A percentile compares a stretch with the other conserved stretches of the same genome.
Conservation (phyloP, 2,888 invertebrate species). For the Tortrix viridana region DNA sequence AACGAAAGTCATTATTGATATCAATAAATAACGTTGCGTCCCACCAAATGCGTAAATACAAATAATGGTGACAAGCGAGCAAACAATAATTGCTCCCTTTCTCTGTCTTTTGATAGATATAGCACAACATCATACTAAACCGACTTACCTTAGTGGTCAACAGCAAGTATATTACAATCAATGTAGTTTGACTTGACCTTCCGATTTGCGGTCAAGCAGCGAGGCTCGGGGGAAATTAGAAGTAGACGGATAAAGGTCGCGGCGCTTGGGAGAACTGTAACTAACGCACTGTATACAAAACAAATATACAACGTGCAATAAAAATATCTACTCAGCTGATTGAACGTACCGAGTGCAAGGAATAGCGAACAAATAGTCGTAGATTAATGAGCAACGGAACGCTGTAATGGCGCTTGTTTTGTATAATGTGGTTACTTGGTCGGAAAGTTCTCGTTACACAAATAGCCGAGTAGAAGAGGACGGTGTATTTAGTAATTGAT, state of each 20-base stretch:
- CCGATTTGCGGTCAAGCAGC: constrained; percentile 36
- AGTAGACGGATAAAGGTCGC: constrained; percentile 56
- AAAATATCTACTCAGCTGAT: constrained; percentile 26
- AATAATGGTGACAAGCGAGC: too few relatives aligned
- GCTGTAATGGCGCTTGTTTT: too few relatives aligned
- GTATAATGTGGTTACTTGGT: too few relatives aligned
- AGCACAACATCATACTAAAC: too few relatives aligned
- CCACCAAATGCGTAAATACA: too few relatives aligned
- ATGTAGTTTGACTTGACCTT: constrained; percentile 28
- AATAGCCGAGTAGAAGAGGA: too few relatives aligned
- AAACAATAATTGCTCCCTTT: too few relatives aligned
- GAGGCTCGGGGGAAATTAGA: constrained; percentile 69
- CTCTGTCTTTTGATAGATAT: too few relatives aligned
- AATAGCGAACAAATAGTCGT: neutral
- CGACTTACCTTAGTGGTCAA: constrained; percentile 3
- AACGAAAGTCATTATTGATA: too few relatives aligned
- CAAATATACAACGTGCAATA: constrained; percentile 15
- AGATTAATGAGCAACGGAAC: neutral
- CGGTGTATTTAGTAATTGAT: too few relatives aligned
- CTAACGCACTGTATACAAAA: constrained; percentile 44
- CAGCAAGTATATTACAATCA: constrained; percentile 20
- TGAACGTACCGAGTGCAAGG: constrained; percentile 21
- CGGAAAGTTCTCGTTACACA: too few relatives aligned
- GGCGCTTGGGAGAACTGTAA: constrained; percentile 55
- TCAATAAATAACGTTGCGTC: too few relatives aligned